A percentile compares a stretch with the other conserved stretches of the same genome.
phyloP scores from a whole-genome alignment of 2,888 invertebrate species.

The Eucriotettix oculatus region DNA sequence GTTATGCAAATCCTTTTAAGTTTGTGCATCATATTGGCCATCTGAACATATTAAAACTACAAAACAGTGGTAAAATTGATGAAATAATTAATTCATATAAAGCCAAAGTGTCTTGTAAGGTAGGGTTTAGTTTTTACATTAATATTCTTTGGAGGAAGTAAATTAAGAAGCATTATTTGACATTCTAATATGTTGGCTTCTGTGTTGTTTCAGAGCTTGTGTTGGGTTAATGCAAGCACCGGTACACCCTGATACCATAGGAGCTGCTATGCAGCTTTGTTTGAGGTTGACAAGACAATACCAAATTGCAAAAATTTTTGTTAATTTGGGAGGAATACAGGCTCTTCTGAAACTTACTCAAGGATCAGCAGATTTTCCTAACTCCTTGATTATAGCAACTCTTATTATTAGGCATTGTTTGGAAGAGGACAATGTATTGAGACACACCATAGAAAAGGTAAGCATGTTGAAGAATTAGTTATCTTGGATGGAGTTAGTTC shows the following conservation, averaged over 20 bases:
- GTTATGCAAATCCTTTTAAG: background rate
- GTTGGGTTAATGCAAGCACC: slow-evolving; percentile 50
- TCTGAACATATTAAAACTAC: too few species aligned
- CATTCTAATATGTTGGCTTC: background rate
- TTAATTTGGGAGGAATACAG: slow-evolving; percentile 53
- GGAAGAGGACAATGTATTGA: slow-evolving; percentile 54
- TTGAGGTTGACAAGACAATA: slow-evolving; percentile 58
- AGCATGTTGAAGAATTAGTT: background rate
- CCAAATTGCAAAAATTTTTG: slow-evolving; percentile 53
- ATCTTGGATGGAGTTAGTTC: too few species aligned
- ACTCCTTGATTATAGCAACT: slow-evolving; percentile 57
- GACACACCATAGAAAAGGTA: slow-evolving; percentile 63
- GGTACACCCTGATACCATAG: slow-evolving; percentile 58
- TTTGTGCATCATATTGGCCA: background rate
- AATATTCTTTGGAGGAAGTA: too few species aligned
- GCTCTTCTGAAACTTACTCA: slow-evolving; percentile 54
- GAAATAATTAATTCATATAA: too few species aligned
- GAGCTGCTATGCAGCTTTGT: slow-evolving; percentile 57
- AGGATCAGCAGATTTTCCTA: slow-evolving; percentile 46
- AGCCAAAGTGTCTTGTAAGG: too few species aligned
- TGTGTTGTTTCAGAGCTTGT: slow-evolving; percentile 29
- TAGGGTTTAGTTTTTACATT: too few species aligned
- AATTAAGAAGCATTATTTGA: background rate
- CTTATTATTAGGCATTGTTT: slow-evolving; percentile 61
- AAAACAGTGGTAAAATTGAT: too few species aligned